Base-by-base conservation (phyloP, 2,888 invertebrate species). In the Eurois occulta region DNA sequence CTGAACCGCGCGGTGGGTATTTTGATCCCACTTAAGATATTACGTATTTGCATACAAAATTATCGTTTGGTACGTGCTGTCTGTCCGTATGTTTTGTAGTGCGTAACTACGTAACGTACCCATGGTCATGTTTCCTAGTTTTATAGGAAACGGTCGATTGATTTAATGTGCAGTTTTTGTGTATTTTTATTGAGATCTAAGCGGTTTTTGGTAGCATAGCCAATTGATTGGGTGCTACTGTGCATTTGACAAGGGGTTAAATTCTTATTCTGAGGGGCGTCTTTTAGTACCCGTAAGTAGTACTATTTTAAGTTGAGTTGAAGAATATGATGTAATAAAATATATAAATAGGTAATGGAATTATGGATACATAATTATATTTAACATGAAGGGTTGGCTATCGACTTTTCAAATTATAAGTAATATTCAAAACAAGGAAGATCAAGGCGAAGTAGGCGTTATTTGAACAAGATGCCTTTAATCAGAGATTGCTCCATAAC, bases 21-120 rank as follows among this genome's bases (percentile, higher is more conserved):
- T 94, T 93, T 87, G 96, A 95, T 96, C 94, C 92, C 92, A 94
- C 95, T 95, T 95, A 94, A 95, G 95, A 95, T 95, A 95, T 93
- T 89, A 89, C 77, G 87, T 91, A 95, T 95, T 95, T 94, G 93
- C 95, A 95, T 95, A 95, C 87, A 91, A 94, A 95, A 95, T 94
- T 93, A 92, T 91, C 91, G 90, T 94, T 92, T 89, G 91, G 86
- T 89, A 90, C 89, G 86, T 79, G 79, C 73, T 88, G 89, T 86
- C 84, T 80, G 88, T 89, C 87, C 81, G 87, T 89, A 73, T 88
- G 86, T 84, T 85, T 87, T 85, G 86, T 85, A 85, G 86, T 83
- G 87, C 75, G 83, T 86, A 80, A 83, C 77, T 85, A 89, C 88
- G 91, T 88, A 88, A 91, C 91, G 91, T 87, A 91, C 89, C 83